Evolutionary conservation across 2,797 vertebrate genomes (phyloP).

Genomic region (Myotis vivesi): DNA sequence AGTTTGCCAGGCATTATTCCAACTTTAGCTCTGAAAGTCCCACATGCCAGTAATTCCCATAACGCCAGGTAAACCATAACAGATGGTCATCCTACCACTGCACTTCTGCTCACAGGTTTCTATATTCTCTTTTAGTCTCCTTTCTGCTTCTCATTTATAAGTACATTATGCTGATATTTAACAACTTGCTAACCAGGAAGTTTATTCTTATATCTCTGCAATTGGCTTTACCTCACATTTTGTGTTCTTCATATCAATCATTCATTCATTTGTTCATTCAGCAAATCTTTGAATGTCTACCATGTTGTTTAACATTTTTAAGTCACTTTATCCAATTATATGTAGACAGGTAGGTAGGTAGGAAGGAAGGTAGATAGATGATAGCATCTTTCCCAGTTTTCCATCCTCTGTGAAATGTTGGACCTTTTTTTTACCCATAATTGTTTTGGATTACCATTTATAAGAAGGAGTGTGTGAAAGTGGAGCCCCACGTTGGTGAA

Average conservation of each 20-base stretch:
- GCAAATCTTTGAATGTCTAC: background rate
- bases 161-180: background rate
- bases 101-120: background rate
- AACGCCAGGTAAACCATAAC: background rate
- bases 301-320: background rate
- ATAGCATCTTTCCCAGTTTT: background rate
- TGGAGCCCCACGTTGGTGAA: background rate
- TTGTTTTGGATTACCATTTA: background rate
- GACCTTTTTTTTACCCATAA: background rate
- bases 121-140: background rate
- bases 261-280: background rate
- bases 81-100: accelerated
- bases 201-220: background rate
- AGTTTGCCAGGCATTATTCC: background rate
- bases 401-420: background rate
- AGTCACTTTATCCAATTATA: background rate
- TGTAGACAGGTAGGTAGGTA: background rate
- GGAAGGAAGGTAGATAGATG: background rate
- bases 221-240: background rate
- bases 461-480: background rate
- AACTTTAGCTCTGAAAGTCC: background rate
- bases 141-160: background rate
- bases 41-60: background rate
- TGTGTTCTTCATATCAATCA: background rate
- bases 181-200: background rate